Evolutionary conservation across 2,797 vertebrate species (phyloP).

Genomic region (Pseudopleuronectes americanus): DNA sequence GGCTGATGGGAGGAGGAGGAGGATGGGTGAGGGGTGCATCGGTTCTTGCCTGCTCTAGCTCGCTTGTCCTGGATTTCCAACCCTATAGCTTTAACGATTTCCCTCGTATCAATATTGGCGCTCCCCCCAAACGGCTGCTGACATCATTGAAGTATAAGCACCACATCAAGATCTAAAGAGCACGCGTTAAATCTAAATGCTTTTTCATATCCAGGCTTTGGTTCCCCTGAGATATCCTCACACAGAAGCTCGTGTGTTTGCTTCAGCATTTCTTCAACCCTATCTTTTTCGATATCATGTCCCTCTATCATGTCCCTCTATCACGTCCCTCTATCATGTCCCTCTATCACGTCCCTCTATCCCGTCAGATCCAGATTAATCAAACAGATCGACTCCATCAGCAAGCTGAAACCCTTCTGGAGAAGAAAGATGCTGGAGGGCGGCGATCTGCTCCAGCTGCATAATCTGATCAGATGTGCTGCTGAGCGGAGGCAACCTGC

Average conservation of each 20-base stretch:
- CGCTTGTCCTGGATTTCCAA: too few species aligned
- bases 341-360: background rate
- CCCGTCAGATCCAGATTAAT: conserved; percentile 9
- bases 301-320: background rate
- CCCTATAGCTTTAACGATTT: background rate
- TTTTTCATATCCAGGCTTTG: background rate
- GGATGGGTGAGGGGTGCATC: too few species aligned
- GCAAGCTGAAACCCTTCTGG: conserved; percentile 12
- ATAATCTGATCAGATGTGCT: conserved; percentile 7
- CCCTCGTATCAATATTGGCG: conserved; percentile 1
- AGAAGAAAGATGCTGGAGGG: conserved; percentile 20
- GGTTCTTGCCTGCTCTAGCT: too few species aligned
- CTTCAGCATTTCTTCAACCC: conserved; percentile 7
- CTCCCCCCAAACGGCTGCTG: background rate
- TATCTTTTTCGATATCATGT: conserved; percentile 1
- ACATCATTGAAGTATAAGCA: conserved; percentile 9
- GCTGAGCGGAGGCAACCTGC: background rate
- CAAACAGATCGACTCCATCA: background rate
- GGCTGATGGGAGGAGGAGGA: too few species aligned
- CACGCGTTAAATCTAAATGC: background rate
- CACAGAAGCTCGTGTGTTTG: background rate
- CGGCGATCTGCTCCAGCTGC: background rate
- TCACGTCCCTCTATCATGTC: conserved; percentile 9
- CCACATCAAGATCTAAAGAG: conserved; percentile 9
- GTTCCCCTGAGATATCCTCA: background rate